These are phyloP conservation scores for Brevimyrus niger DNA, from an alignment of 2,113 vertebrate genomes.

Conservation along the genomic window DNA sequence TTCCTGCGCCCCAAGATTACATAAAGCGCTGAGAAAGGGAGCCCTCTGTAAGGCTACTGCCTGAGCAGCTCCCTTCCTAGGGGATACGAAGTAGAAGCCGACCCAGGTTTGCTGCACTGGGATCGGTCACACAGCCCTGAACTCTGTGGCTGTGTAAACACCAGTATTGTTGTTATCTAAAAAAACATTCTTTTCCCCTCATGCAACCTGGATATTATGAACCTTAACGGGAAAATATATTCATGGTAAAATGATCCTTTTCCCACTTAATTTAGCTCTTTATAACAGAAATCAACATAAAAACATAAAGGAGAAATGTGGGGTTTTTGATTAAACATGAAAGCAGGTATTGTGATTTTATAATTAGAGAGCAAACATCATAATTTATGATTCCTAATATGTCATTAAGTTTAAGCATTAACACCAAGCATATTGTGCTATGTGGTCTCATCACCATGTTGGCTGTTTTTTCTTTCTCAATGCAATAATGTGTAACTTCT, in stretches of 20 bases:
- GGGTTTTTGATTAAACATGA: background rate
- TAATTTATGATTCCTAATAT: background rate
- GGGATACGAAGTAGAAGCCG: background rate
- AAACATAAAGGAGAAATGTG: background rate
- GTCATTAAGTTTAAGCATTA: background rate
- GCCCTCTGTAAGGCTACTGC: background rate
- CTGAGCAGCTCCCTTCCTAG: background rate
- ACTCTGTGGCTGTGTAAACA: background rate
- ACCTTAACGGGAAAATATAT: background rate
- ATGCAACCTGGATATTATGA: background rate
- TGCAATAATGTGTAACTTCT: background rate
- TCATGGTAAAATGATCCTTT: background rate
- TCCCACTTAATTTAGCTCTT: background rate
- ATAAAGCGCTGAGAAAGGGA: slow-evolving; percentile 58
- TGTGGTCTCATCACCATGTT: background rate
- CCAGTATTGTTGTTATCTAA: background rate
- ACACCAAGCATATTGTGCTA: background rate
- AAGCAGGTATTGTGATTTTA: background rate
- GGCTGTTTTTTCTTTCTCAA: background rate
- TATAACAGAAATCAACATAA: background rate
- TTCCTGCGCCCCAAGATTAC: background rate
- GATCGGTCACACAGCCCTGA: background rate
- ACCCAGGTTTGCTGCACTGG: background rate
- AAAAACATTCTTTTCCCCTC: background rate
- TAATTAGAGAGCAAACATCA: background rate